A percentile compares a stretch with the other conserved stretches of the same genome.
phyloP scores from a whole-genome alignment of 2,888 invertebrate species.

The Bellardia pandia region DNA sequence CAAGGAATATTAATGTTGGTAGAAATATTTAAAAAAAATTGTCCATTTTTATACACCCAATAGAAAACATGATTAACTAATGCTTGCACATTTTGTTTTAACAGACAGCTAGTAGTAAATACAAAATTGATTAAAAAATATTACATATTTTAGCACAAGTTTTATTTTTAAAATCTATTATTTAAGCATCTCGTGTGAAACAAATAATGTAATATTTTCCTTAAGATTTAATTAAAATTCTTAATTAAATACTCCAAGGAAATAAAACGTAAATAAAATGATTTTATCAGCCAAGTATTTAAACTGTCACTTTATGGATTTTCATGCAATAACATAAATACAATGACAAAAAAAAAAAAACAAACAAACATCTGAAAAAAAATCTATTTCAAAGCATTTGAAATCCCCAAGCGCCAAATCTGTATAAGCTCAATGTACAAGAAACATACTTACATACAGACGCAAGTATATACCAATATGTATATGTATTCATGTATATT shows the following conservation, averaged over 20 bases:
- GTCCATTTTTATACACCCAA: too few relatives aligned
- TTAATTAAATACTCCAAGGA: conserved; percentile 18
- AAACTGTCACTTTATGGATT: conserved; percentile 27
- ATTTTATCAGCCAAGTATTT: conserved; percentile 38
- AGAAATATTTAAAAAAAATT: too few relatives aligned
- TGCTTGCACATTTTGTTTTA: too few relatives aligned
- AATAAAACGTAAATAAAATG: conserved; percentile 4
- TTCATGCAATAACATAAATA: conserved; percentile 4
- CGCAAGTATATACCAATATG: not conserved
- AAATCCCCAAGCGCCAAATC: conserved; percentile 7
- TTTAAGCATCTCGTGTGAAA: too few relatives aligned
- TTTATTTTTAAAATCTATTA: too few relatives aligned
- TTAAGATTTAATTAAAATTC: conserved; percentile 7
- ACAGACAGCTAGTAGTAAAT: too few relatives aligned
- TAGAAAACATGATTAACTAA: too few relatives aligned
- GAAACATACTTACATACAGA: not conserved
- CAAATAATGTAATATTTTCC: not conserved
- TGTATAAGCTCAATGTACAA: not conserved
- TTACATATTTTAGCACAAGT: too few relatives aligned
- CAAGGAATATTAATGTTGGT: too few relatives aligned
- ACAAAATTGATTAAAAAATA: too few relatives aligned
- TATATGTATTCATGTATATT: not conserved
- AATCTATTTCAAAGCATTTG: not conserved
- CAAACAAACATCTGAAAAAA: not conserved
- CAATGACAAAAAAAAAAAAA: too few relatives aligned